phyloP scores from a whole-genome alignment of 2,113 vertebrate genomes.

The Lampris megalopsis region DNA sequence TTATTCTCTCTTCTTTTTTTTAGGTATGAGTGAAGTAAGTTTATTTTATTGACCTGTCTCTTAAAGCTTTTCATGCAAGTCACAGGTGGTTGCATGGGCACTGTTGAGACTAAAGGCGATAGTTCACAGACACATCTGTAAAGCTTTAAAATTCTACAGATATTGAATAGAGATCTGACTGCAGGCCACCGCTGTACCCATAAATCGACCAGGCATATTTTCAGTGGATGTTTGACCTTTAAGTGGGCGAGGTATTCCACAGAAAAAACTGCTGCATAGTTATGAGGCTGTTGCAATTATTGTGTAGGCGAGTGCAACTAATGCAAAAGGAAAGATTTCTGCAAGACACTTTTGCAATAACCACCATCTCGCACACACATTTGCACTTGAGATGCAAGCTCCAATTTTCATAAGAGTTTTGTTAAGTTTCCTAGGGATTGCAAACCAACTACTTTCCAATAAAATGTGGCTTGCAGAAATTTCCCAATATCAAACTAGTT shows the following conservation, averaged over 20 bases:
- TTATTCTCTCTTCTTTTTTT: constrained; percentile 72
- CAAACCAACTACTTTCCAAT: neutral
- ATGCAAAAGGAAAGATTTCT: constrained; percentile 20
- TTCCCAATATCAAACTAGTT: constrained; percentile 9
- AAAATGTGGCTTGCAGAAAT: constrained; percentile 46
- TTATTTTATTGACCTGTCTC: constrained; percentile 70
- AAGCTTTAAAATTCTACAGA: constrained; percentile 1
- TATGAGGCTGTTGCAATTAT: constrained; percentile 12
- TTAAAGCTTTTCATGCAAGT: constrained; percentile 50
- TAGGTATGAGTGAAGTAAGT: constrained; percentile 86
- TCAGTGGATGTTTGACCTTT: constrained; percentile 5
- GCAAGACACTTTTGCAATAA: constrained; percentile 34
- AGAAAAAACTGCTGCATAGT: neutral
- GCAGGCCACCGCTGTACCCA: constrained; percentile 8
- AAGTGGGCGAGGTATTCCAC: neutral
- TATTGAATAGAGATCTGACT: neutral
- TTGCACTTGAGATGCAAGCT: neutral
- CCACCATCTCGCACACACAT: neutral
- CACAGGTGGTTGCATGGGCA: constrained; percentile 70
- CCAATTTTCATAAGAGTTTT: neutral
- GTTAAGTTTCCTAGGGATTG: neutral
- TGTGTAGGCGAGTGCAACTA: neutral
- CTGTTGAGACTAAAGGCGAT: constrained; percentile 57
- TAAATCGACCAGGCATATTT: constrained; percentile 13
- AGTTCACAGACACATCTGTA: constrained; percentile 61